Evolutionary conservation across 2,113 vertebrate species (phyloP), one percentile per base, ranked within the genome.

Genomic region (Mobula birostris): DNA sequence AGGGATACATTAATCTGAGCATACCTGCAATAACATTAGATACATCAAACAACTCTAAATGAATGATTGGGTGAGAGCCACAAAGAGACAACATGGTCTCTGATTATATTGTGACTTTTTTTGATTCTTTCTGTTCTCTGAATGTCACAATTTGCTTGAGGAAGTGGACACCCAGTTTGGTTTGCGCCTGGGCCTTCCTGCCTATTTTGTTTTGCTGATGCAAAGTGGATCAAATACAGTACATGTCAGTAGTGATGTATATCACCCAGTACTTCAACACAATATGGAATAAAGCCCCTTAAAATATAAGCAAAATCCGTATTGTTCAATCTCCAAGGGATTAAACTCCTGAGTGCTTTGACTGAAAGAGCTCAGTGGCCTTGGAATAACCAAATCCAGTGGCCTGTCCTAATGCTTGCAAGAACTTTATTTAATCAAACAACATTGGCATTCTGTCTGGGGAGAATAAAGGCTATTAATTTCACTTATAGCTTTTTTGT

Each of bases 211-310:
- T 88, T 88, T 29, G 61, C 83, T 88, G 61, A 88, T 85, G 19
- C 48, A 27, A 61, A 61, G 83, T 29, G 9, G 24, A 61, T 90
- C 85, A 12, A 14, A 90, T 90, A 66, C 63, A 14, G 66, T 90
- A 66, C 63, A 66, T 66, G 63, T 66, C 85, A 68, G 61, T 90
- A 15, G 14, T 63, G 32, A 12, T 88, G 83, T n/a, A 29, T 61
- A 61, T 61, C 27, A 88, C 32, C 82, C 40, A 11, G 48, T 15
- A 15, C 63, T 85, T 66, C 32, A 61, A 66, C 29, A 63, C 15
- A 66, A 27, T 12, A 61, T n/a, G 15, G 29, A 90, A 90, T 66
- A 90, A 90, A 90, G 85, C 85, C 63, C n/a, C 61, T 90, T 90
- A 66, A 29, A 66, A 90, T 19, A n/a, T 90, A 61, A 90, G 85